Evolutionary conservation across 2,888 invertebrate species (phyloP), one percentile per base, ranked within the genome.

Genomic region (Beris chalybata): DNA sequence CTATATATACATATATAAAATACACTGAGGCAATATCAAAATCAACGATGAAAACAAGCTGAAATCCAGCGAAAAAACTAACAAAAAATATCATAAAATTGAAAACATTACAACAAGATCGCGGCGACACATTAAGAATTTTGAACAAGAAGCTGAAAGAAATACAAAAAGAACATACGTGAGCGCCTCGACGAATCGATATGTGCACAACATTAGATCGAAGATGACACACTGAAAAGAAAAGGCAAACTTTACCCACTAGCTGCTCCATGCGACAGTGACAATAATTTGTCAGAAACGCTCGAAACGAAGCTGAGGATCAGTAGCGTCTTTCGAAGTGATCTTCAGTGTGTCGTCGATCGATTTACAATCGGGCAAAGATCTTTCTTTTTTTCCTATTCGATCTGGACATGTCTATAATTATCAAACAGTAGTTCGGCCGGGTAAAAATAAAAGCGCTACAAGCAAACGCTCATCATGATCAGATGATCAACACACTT

Each of bases 81-180:
- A 48, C n/a, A 44, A 38, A 4, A 38, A 38, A 38, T 38, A 7
- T 38, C 9, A 7, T 38, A 38, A 38, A 9, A 38, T 38, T 9
- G 38, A 38, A 38, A 48, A 48, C 15, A 13, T 13, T 11, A 48
- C 12, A 48, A 13, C 48, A n/a, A 48, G 15, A 48, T 22, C 22
- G 38, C 5, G 11, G 15, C 48, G 48, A 48, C 48, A 48, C 48
- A 11, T 48, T 48, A 48, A 48, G 48, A 48, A 48, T 48, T 48
- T 48, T 48, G 48, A 48, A 48, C 48, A 48, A 48, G n/a, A n/a
- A 6, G 13, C 11, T 6, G 48, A 48, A 48, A 13, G 6, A 48
- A 48, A 48, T 48, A 48, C 15, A 48, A 13, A 48, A 13, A n/a
- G 48, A 48, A 48, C 2, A 38, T n/a, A 48, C n/a, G 48, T 48